Base-by-base conservation (phyloP, 2,797 vertebrate species). In the Decapterus maruadsi region DNA sequence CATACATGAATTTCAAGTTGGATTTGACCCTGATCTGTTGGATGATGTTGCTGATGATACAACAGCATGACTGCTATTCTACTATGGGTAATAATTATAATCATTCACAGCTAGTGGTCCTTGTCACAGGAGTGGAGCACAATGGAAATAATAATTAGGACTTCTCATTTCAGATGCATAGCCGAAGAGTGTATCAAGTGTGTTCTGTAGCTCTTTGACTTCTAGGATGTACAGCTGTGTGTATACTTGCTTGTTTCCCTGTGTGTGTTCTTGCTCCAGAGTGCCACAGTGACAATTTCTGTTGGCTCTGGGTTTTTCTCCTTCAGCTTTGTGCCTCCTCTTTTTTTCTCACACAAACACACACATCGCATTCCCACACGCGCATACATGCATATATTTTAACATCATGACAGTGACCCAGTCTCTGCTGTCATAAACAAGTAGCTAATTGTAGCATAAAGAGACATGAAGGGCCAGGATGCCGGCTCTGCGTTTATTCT, bases 121-220 rank as follows among this genome's bases (percentile, higher is more conserved):
- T 93, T 87, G 90, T 94, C 90, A 87, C 85, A 87, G 90, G 90
- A 93, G 90, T 85, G 86, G 86, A 87, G 85, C 86, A 93, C 92
- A 93, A 94, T 93, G 88, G 92, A 93, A 93, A 93, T 92, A 92
- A 93, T 93, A 93, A 93, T 93, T 93, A 93, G 87, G 88, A 90
- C 88, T 87, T 87, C 86, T 92, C 88, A 81, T 92, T 93, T 92
- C 88, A 87, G 77, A 92, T 91, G 89, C 89, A 82, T 77, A 65
- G 11, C 82, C 83, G 84, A 84, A 82, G 81, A 88, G 85, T 77
- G 86, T 72, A 81, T 88, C 78, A 77, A 89, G 88, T 85, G 87
- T 77, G 82, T 55, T 51, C 60, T 68, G 73, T 57, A 48, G 68
- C 69, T 88, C 80, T 78, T 72, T 88, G 91, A 87, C 87, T 82